Evolutionary conservation across 1,140 invertebrate genomes (phyloP).

Genomic region (Heliothis subflexa): DNA sequence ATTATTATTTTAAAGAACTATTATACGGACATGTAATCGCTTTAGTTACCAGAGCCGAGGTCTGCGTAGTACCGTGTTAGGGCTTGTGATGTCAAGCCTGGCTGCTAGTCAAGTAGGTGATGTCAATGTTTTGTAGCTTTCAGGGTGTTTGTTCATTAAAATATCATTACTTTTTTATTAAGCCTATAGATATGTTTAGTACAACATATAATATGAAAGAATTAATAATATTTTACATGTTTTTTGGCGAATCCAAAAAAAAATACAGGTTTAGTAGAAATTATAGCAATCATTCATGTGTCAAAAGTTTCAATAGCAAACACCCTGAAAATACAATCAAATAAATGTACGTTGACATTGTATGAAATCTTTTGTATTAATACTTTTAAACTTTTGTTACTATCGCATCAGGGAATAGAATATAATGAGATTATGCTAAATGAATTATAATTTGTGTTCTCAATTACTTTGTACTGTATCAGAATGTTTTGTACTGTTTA

Average conservation of each 20-base stretch:
- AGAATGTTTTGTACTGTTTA: slow-evolving; percentile 38
- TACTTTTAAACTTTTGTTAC: slow-evolving; percentile 14
- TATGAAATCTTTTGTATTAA: slow-evolving; percentile 29
- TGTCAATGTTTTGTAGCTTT: slow-evolving; percentile 15
- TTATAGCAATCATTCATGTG: too few relatives aligned
- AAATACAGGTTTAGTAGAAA: too few relatives aligned
- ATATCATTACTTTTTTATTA: too few relatives aligned
- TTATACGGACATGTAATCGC: background rate
- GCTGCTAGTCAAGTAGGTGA: slow-evolving; percentile 43
- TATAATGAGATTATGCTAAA: slow-evolving; percentile 35
- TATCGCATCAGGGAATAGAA: slow-evolving; percentile 26
- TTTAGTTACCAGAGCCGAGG: slow-evolving; percentile 29
- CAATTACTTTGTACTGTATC: slow-evolving; percentile 40
- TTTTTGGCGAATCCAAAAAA: too few relatives aligned
- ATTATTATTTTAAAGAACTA: slow-evolving; percentile 3
- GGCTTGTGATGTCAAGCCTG: background rate
- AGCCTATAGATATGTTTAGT: too few relatives aligned
- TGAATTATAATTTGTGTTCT: slow-evolving; percentile 46
- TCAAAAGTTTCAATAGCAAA: background rate
- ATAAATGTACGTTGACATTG: slow-evolving; percentile 22
- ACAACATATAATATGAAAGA: too few relatives aligned
- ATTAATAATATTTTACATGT: too few relatives aligned
- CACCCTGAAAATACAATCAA: background rate
- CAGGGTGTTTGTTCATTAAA: background rate
- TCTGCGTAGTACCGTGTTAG: slow-evolving; percentile 18